Conservation (phyloP, 2,797 vertebrate genomes). For the Gadopsis bispinosus region DNA sequence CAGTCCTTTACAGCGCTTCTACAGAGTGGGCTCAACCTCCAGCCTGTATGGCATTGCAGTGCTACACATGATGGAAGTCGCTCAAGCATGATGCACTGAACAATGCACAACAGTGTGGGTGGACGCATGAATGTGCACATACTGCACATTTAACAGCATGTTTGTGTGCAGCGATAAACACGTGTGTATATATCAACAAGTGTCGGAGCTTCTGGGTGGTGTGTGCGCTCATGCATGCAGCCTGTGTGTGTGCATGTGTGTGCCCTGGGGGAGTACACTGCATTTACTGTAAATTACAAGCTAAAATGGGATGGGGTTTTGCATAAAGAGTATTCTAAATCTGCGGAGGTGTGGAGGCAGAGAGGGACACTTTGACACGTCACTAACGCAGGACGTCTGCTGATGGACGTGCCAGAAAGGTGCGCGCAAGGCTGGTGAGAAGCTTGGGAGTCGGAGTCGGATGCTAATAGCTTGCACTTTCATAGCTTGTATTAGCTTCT, state of each 20-base stretch:
- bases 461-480: neutral
- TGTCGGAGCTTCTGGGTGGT: constrained; percentile 20
- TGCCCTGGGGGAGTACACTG: constrained; percentile 46
- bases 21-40: constrained; percentile 24
- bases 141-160: neutral
- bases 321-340: constrained; percentile 48
- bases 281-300: constrained; percentile 65
- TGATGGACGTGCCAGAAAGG: constrained; percentile 20
- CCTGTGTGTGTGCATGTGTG: constrained; percentile 1
- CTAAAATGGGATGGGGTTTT: constrained; percentile 41
- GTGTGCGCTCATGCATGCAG: constrained; percentile 25
- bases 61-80: constrained; percentile 62
- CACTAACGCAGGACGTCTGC: constrained; percentile 20
- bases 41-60: constrained; percentile 40
- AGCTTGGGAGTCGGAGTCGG: constrained; percentile 20
- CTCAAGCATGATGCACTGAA: constrained; percentile 66
- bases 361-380: constrained; percentile 25
- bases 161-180: neutral
- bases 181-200: constrained; percentile 49
- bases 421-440: constrained; percentile 10
- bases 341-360: neutral
- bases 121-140: constrained; percentile 30
- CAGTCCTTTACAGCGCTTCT: constrained; percentile 33
- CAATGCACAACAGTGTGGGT: constrained; percentile 51
- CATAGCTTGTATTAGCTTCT: constrained; percentile 10